Evolutionary conservation across 2,888 invertebrate species (phyloP), one percentile per base, ranked within the genome.

Genomic region (Diadegma fenestrale): DNA sequence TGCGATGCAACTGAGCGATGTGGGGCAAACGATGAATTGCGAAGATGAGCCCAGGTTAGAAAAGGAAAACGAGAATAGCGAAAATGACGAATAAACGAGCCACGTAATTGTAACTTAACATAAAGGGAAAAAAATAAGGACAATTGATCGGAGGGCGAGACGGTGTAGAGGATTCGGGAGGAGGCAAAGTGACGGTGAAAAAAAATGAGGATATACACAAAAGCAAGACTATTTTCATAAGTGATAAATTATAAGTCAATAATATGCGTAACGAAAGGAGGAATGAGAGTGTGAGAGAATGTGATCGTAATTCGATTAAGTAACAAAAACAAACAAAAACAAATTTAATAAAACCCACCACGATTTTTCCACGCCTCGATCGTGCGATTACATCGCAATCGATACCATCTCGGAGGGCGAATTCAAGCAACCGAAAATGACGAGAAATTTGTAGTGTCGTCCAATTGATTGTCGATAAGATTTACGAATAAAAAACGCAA

Each of bases 171-270:
- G 33, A 37, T 45, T 51, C 63, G 37, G 51, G 61, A 61, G 41
- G 61, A 30, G 71, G 22, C 61, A 75, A 54, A 51, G 63, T 43
- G 88, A 88, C 14, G 48, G n/a, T 58, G 76, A 87, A 88, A 87
- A 89, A 37, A 87, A 90, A 90, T 89, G 89, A 91, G 88, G 89
- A 87, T 91, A 91, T 91, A 91, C 83, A 90, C 83, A 90, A 91
- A 89, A 90, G 88, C 88, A 91, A 90, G 89, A 92, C 90, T 93
- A 93, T 93, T 93, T 93, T 93, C 93, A 89, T 93, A 93, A 93
- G 90, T 90, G 89, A 90, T 91, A 92, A 91, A 92, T 91, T 92
- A 85, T 93, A 93, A 93, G 92, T 93, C 93, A 93, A 93, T 93
- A 93, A 91, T 91, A 90, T 88, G 89, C 88, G 88, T 91, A 91